Evolutionary conservation across 2,797 vertebrate genomes (phyloP).

Genomic region (Xiphophorus birchmanni): DNA sequence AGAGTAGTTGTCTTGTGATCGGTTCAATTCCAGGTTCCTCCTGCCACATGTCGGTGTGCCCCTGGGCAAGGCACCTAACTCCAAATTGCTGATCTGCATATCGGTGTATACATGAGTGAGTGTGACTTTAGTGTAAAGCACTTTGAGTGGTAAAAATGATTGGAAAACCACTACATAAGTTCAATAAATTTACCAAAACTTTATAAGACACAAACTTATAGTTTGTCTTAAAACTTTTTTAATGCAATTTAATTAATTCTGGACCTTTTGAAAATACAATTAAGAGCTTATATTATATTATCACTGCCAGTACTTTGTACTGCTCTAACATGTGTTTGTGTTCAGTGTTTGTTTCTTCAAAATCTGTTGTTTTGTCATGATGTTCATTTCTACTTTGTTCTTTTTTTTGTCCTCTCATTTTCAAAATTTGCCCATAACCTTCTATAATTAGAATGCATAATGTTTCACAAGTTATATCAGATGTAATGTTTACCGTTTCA

Average conservation of each 20-base stretch:
- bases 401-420: neutral
- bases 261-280: too few relatives aligned
- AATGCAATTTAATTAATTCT: neutral
- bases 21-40: too few relatives aligned
- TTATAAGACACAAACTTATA: neutral
- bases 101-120: too few relatives aligned
- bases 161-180: too few relatives aligned
- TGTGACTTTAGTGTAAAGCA: too few relatives aligned
- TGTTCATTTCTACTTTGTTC: neutral
- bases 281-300: too few relatives aligned
- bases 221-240: neutral
- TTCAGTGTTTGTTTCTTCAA: neutral
- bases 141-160: too few relatives aligned
- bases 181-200: neutral
- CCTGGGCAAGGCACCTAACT: too few relatives aligned
- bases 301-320: neutral
- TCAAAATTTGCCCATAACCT: neutral
- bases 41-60: too few relatives aligned
- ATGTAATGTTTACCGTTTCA: neutral
- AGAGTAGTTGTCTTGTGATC: too few relatives aligned
- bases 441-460: neutral
- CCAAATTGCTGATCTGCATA: too few relatives aligned
- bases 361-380: neutral
- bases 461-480: neutral
- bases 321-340: neutral